Conservation (phyloP, 1,140 invertebrate genomes). For the Bombus consobrinus region DNA sequence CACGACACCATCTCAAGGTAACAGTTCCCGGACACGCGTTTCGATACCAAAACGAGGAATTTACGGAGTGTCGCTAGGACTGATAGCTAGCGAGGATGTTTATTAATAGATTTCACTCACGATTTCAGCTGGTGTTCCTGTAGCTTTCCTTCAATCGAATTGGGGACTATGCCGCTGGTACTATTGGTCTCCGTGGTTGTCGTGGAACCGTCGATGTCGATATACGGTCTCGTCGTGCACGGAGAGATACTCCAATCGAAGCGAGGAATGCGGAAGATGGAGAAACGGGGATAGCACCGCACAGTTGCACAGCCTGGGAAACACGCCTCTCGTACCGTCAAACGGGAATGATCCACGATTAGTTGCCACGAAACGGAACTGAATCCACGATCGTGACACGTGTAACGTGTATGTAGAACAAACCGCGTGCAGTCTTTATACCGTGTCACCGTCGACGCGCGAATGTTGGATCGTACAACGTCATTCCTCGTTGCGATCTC, state of each 20-base stretch:
- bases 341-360: background rate
- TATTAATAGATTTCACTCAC: conserved; percentile 55
- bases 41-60: background rate
- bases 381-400: conserved; percentile 4
- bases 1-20: conserved; percentile 13
- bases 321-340: conserved; percentile 35
- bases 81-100: conserved; percentile 27
- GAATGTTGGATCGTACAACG: conserved; percentile 56
- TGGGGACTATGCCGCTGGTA: background rate
- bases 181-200: background rate
- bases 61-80: background rate
- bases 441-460: conserved; percentile 57
- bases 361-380: background rate
- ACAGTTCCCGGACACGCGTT: conserved; percentile 14
- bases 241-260: conserved; percentile 38
- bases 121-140: conserved; percentile 3
- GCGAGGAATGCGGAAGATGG: conserved; percentile 57
- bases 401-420: background rate
- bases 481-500: conserved; percentile 48
- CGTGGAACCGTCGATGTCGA: conserved; percentile 36
- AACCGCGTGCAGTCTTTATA: conserved; percentile 35
- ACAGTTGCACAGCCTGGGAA: conserved; percentile 47
- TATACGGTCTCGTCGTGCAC: conserved; percentile 24
- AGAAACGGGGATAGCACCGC: conserved; percentile 43
- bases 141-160: background rate